These are phyloP conservation scores for Sebastes matsubarae DNA, from an alignment of 2,797 vertebrate species.

Conservation along the genomic window DNA sequence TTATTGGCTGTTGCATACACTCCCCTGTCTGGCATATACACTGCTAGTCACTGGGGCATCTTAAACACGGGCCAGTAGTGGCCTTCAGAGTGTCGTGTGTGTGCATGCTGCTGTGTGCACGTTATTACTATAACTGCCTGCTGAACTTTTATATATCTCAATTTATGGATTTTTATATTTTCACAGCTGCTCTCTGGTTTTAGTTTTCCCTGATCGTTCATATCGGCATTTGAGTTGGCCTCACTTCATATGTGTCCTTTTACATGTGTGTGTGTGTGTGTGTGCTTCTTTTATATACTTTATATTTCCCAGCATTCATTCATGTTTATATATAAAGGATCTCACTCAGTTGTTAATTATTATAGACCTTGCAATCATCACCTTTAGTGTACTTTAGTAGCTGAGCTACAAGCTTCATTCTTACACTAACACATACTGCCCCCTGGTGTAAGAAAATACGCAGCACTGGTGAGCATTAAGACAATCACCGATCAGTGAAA, in stretches of 20 bases:
- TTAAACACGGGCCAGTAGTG: conserved; percentile 29
- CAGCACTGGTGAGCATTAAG: neutral
- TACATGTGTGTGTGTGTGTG: accelerated
- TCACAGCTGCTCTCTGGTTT: conserved; percentile 18
- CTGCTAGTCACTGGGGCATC: conserved; percentile 44
- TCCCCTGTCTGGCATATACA: conserved; percentile 34
- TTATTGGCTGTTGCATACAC: conserved; percentile 62
- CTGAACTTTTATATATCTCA: neutral
- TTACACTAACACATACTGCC: conserved; percentile 59
- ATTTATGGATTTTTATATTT: conserved; percentile 31
- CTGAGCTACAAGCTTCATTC: neutral
- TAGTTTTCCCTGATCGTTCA: neutral
- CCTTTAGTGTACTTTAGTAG: neutral
- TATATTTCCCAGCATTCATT: neutral
- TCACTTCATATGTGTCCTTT: neutral
- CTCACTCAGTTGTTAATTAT: neutral
- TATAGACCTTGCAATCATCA: neutral
- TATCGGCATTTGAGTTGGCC: neutral
- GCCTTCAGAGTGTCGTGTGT: conserved; percentile 3
- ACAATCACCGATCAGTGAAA: neutral
- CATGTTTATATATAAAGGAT: neutral
- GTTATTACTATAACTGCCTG: neutral
- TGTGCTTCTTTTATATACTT: neutral
- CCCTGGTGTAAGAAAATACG: conserved; percentile 63
- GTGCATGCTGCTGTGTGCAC: neutral